Base-by-base conservation (phyloP, 2,888 invertebrate genomes). In the Brachynemurus nebulosus region DNA sequence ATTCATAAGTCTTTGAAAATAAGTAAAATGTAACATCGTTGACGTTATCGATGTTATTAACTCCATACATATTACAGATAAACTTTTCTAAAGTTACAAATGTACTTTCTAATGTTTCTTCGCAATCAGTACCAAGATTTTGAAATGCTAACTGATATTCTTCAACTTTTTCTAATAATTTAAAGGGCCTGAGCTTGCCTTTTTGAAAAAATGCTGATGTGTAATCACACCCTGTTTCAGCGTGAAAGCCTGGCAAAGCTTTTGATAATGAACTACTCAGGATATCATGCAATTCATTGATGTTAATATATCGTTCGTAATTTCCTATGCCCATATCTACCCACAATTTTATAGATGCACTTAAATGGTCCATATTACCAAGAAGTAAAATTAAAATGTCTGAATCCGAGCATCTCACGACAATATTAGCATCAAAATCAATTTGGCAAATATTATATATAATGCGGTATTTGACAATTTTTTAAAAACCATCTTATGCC, bases 151-250 rank as follows among this genome's bases (percentile, higher is more conserved):
- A 44, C 34, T 53, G 52, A 35, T 50, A 53, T 9, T 48, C 45
- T 44, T 47, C 18, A 8, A 48, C 49, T 45, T 49, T 42, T 23
- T 43, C 38, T 16, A 51, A 38, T 37, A 52, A 16, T 45, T 47
- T 48, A 33, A 48, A 53, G 40, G 52, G 52, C 9, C 38, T 23
- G 18, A 43, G 14, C 47, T 49, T 47, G 12, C 52, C 54, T 49
- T 49, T 50, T 17, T 47, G 7, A 33, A 48, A 53, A 45, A 52
- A 52, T 27, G 54, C 50, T 33, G 52, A 50, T 8, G 46, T 54
- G 40, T 49, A 55, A 45, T 56, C 54, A 39, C 57, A 57, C 17
- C 56, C 57, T 7, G 55, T 57, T 12, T 53, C 23, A 9, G 59
- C 58, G 40, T 59, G 57, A 34, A 57, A 54, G 23, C 47, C 50